Evolutionary conservation across 1,140 invertebrate species (phyloP).

Genomic region (Nasonia longicornis): DNA sequence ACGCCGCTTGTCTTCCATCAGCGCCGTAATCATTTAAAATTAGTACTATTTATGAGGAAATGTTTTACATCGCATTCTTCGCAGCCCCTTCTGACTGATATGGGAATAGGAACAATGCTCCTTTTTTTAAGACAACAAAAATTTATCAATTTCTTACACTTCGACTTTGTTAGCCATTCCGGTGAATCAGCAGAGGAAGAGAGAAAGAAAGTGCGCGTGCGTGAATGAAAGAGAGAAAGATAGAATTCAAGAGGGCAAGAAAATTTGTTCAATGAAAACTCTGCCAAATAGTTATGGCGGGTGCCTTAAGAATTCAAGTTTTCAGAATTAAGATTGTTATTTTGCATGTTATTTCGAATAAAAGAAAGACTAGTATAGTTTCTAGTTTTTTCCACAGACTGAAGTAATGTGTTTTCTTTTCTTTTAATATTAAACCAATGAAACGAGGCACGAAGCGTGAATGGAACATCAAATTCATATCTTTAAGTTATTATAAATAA

Average conservation of each 20-base stretch:
- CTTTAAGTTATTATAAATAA: conserved; percentile 59
- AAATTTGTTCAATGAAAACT: conserved; percentile 37
- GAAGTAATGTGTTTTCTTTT: conserved; percentile 45
- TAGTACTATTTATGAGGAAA: not conserved
- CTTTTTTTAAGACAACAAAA: conserved; percentile 33
- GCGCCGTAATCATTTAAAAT: conserved; percentile 34
- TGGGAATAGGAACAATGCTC: conserved; percentile 27
- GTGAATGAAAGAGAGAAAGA: conserved; percentile 29
- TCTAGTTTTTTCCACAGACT: conserved; percentile 46
- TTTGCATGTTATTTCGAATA: conserved; percentile 42
- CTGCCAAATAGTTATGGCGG: conserved; percentile 26
- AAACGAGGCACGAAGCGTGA: conserved; percentile 37
- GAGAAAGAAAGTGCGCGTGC: conserved; percentile 30
- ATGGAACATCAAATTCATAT: conserved; percentile 47
- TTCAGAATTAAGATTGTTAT: conserved; percentile 44
- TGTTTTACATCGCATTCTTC: conserved; percentile 10
- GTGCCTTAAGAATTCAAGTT: conserved; percentile 43
- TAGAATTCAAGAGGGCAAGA: conserved; percentile 27
- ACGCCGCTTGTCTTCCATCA: conserved; percentile 45
- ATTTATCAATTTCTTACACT: conserved; percentile 43
- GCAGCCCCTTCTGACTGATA: conserved; percentile 29
- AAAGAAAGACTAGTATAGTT: conserved; percentile 41
- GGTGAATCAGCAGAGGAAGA: conserved; percentile 39
- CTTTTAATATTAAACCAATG: conserved; percentile 10
- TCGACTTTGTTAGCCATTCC: conserved; percentile 44